Conservation (phyloP, 2,888 invertebrate species). For the Apamea crenata region DNA sequence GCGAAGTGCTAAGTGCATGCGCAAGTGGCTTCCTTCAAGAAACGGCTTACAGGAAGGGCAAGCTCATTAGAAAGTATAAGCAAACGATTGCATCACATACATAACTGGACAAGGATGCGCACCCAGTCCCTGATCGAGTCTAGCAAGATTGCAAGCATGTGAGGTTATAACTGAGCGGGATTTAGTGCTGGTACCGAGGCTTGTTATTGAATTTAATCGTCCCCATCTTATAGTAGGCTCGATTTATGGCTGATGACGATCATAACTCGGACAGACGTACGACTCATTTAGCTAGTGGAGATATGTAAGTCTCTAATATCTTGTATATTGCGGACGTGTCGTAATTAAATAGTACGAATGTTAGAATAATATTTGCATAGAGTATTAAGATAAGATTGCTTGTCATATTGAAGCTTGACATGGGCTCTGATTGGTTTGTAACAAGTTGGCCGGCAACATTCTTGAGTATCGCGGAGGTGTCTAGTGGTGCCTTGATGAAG, state of each 20-base stretch:
- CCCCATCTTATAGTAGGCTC: conserved; percentile 55
- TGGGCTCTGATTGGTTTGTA: conserved; percentile 63
- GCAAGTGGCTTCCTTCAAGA: conserved; percentile 74
- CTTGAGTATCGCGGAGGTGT: conserved; percentile 58
- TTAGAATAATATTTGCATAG: conserved; percentile 45
- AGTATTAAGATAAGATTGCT: conserved; percentile 41
- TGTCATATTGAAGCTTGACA: conserved; percentile 48
- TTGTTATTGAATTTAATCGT: conserved; percentile 67
- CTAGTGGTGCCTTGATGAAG: conserved; percentile 57
- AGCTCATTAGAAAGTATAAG: conserved; percentile 81
- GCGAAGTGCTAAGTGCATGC: conserved; percentile 71
- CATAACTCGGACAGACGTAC: conserved; percentile 53
- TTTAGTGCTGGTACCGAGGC: conserved; percentile 62
- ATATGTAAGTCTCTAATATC: conserved; percentile 32
- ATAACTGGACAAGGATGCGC: conserved; percentile 68
- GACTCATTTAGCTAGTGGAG: conserved; percentile 47
- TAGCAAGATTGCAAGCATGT: conserved; percentile 68
- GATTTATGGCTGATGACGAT: conserved; percentile 58
- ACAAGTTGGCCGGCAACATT: conserved; percentile 72
- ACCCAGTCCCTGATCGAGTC: conserved; percentile 69
- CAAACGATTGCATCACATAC: conserved; percentile 75
- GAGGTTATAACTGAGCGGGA: conserved; percentile 58
- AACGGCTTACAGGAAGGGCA: conserved; percentile 76
- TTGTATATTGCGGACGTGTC: conserved; percentile 37
- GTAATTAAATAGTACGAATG: conserved; percentile 48